Base-by-base conservation (phyloP, 1,140 invertebrate species). In the Pygmarrhopalites habei region DNA sequence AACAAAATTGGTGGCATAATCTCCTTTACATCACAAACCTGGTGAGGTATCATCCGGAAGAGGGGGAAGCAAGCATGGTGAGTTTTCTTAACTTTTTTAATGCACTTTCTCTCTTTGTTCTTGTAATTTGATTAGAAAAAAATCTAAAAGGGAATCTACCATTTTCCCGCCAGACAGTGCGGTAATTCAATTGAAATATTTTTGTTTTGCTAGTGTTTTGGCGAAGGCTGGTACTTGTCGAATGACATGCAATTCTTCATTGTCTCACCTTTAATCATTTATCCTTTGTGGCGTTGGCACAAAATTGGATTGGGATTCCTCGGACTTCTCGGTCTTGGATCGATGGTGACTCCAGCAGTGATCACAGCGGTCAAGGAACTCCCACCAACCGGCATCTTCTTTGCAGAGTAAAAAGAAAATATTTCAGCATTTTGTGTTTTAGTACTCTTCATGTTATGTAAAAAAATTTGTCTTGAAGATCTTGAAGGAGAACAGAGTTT, bases 11-110 rank as follows among this genome's bases (percentile, higher is more conserved):
- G 90, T 93, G 90, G 90, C 79, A 83, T 0, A 90, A 90, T 72
- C 74, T 92, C 17, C 76, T 92, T 1, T 90, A 90, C 72, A 79
- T 92, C 19, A 91, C 90, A 73, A 93, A 92, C 74, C 86, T 91
- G 62, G 79, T 88, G 1, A 77, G 82, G 29, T 44, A 46, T n/a
- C n/a, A n/a, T n/a, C 23, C 26, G 28, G n/a, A 51, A 26, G 12
- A 12, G 17, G 60, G 49, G 0, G 14, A 61, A 12, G 60, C 47
- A 29, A 35, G 29, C 28, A 19, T 62, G n/a, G 25, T 15, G 2
- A 5, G 23, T 28, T n/a, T 59, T n/a, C n/a, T n/a, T n/a, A n/a
- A n/a, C n/a, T n/a, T n/a, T n/a, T n/a, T n/a, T n/a, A n/a, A n/a
- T n/a, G n/a, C n/a, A n/a, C n/a, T n/a, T n/a, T n/a, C n/a, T n/a